Evolutionary conservation across 1,140 invertebrate genomes (phyloP).

Genomic region (Drosophila azteca): DNA sequence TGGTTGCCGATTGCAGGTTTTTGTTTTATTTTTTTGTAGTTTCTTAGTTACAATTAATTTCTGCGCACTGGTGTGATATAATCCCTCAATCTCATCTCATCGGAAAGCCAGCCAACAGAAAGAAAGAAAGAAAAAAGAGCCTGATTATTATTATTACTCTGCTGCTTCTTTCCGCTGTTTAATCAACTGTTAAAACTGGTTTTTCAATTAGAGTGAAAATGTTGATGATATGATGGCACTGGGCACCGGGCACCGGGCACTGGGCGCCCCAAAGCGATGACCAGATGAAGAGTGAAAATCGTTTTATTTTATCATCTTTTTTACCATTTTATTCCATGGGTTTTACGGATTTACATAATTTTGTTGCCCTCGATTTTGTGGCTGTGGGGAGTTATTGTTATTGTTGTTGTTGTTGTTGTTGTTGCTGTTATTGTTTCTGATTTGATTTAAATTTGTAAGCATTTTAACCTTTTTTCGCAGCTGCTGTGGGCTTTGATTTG

Average conservation of each 20-base stretch:
- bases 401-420: slow-evolving; percentile 27
- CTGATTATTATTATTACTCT: slow-evolving; percentile 66
- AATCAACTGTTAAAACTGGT: slow-evolving; percentile 80
- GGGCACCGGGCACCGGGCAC: no score
- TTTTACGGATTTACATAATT: slow-evolving; percentile 76
- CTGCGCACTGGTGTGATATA: slow-evolving; percentile 62
- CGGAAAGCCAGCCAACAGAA: slow-evolving; percentile 19
- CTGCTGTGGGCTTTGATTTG: slow-evolving; percentile 21
- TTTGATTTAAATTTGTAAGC: slow-evolving; percentile 55
- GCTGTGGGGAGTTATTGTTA: slow-evolving; percentile 35
- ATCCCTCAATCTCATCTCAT: slow-evolving; percentile 54
- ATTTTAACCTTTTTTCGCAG: slow-evolving; percentile 47
- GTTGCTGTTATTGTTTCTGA: slow-evolving; percentile 47
- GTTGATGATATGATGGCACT: slow-evolving; percentile 69
- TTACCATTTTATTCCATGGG: slow-evolving; percentile 20
- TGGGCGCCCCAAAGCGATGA: slow-evolving; percentile 52
- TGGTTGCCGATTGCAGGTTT: slow-evolving; percentile 55
- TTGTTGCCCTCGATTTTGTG: slow-evolving; percentile 71
- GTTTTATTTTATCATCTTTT: slow-evolving; percentile 62
- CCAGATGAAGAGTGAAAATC: slow-evolving; percentile 68
- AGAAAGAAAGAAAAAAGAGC: slow-evolving; percentile 9
- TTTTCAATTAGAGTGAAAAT: slow-evolving; percentile 82
- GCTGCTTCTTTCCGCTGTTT: slow-evolving; percentile 57
- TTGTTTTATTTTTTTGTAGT: slow-evolving; percentile 44
- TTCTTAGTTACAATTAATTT: slow-evolving; percentile 78